Conservation (phyloP, 2,888 invertebrate species). For the Chrysomela aeneicollis region DNA sequence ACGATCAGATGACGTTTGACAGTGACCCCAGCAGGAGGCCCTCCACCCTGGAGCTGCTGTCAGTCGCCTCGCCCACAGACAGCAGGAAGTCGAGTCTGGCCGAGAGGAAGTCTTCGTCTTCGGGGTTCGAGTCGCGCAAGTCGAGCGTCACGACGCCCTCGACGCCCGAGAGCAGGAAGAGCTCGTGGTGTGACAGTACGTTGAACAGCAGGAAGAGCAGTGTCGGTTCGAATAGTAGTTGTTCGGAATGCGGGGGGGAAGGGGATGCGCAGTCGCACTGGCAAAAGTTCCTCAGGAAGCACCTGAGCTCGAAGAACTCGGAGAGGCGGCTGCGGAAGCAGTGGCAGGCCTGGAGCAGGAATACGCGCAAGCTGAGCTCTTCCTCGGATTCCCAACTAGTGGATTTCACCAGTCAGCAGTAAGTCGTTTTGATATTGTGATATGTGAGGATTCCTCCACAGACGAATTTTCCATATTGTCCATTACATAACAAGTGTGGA, state of each 20-base stretch:
- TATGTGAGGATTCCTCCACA: no score
- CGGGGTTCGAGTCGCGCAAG: conserved; percentile 56
- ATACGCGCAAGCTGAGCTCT: conserved; percentile 58
- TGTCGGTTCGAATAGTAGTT: conserved; percentile 59
- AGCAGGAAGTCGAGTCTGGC: conserved; percentile 53
- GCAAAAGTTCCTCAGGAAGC: conserved; percentile 55
- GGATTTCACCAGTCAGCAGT: conserved; percentile 49
- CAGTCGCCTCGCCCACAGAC: conserved; percentile 53
- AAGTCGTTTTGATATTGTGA: conserved; percentile 48
- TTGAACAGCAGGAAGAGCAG: conserved; percentile 58
- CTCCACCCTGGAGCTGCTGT: conserved; percentile 48
- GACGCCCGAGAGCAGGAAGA: conserved; percentile 54
- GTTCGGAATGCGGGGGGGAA: conserved; percentile 60
- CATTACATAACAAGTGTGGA: no score
- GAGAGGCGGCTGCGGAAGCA: conserved; percentile 60
- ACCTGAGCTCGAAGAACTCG: conserved; percentile 55
- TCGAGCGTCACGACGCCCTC: conserved; percentile 55
- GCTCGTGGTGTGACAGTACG: conserved; percentile 51
- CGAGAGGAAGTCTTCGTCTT: conserved; percentile 51
- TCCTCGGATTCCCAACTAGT: conserved; percentile 49
- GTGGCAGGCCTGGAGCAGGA: conserved; percentile 61
- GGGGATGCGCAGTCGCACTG: conserved; percentile 52
- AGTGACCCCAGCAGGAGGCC: no score
- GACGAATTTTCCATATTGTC: no score
- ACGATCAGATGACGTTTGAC: conserved; percentile 47